phyloP scores from a whole-genome alignment of 2,113 vertebrate species.

The Pterocles burchelli region DNA sequence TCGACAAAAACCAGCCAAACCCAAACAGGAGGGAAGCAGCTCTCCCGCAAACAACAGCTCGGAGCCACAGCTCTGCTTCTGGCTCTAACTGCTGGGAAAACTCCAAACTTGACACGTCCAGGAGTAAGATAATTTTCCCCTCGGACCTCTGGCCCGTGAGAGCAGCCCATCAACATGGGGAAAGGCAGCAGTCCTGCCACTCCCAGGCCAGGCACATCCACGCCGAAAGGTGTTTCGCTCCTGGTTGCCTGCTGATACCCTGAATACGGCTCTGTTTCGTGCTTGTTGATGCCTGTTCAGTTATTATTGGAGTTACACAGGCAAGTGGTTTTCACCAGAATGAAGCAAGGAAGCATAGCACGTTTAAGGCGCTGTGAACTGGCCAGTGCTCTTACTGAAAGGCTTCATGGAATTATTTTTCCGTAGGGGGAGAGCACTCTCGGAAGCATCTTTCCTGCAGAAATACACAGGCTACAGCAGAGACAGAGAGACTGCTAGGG shows the following conservation, averaged over 20 bases:
- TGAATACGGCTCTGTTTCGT: neutral
- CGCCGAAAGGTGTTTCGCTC: neutral
- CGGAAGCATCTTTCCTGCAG: neutral
- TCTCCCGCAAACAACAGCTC: neutral
- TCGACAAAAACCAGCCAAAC: neutral
- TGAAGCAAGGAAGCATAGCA: neutral
- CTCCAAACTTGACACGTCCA: neutral
- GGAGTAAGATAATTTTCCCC: neutral
- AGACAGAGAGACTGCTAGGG: neutral
- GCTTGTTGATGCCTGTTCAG: neutral
- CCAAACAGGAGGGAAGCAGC: neutral
- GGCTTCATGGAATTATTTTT: neutral
- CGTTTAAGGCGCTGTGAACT: fast-evolving
- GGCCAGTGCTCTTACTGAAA: neutral
- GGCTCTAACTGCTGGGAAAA: neutral
- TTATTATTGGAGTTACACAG: neutral
- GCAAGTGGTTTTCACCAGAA: neutral
- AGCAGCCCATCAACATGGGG: neutral
- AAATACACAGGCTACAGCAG: neutral
- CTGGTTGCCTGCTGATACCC: neutral
- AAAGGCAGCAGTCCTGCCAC: neutral
- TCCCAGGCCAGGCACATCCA: neutral
- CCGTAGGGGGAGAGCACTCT: neutral
- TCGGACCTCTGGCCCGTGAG: neutral
- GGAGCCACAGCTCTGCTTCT: neutral